Evolutionary conservation across 1,140 invertebrate species (phyloP).

Genomic region (Mylabris phalerata): DNA sequence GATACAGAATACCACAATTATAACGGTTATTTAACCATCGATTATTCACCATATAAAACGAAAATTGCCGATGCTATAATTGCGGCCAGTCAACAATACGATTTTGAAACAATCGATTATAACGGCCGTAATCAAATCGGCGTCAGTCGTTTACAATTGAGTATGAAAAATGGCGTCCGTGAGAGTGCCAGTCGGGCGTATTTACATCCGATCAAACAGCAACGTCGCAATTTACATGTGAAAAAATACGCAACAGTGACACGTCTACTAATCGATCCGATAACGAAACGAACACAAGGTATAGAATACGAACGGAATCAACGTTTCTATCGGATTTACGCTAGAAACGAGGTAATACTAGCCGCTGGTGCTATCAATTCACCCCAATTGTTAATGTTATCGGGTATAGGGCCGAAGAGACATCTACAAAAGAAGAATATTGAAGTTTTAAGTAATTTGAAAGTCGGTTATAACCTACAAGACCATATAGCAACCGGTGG

Average conservation of each 20-base stretch:
- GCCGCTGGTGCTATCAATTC: slow-evolving; percentile 68
- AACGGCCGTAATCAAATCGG: slow-evolving; percentile 58
- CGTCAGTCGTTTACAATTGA: slow-evolving; percentile 58
- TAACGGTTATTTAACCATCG: slow-evolving; percentile 54
- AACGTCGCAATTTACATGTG: slow-evolving; percentile 58
- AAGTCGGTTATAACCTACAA: slow-evolving; percentile 72
- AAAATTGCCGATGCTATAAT: slow-evolving; percentile 60
- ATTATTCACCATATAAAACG: slow-evolving; percentile 51
- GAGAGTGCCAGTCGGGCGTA: slow-evolving; percentile 70
- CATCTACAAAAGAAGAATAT: slow-evolving; percentile 59
- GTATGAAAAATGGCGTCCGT: slow-evolving; percentile 62
- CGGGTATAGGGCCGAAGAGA: slow-evolving; percentile 66
- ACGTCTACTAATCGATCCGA: slow-evolving; percentile 65
- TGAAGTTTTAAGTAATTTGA: slow-evolving; percentile 58
- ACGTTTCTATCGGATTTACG: slow-evolving; percentile 50
- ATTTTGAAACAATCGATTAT: slow-evolving; percentile 63
- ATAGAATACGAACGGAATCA: slow-evolving; percentile 53
- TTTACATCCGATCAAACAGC: slow-evolving; percentile 53
- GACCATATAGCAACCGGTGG: slow-evolving; percentile 69
- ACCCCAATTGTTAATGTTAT: slow-evolving; percentile 73
- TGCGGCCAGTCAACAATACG: slow-evolving; percentile 56
- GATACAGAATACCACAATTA: slow-evolving; percentile 43
- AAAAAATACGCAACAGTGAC: slow-evolving; percentile 58
- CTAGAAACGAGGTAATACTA: slow-evolving; percentile 68
- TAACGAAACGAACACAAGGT: slow-evolving; percentile 55